Percentiles rank a stretch among this genome's conserved stretches.
Conservation (phyloP, 2,797 vertebrate genomes). For the Thripadectes ignobilis region DNA sequence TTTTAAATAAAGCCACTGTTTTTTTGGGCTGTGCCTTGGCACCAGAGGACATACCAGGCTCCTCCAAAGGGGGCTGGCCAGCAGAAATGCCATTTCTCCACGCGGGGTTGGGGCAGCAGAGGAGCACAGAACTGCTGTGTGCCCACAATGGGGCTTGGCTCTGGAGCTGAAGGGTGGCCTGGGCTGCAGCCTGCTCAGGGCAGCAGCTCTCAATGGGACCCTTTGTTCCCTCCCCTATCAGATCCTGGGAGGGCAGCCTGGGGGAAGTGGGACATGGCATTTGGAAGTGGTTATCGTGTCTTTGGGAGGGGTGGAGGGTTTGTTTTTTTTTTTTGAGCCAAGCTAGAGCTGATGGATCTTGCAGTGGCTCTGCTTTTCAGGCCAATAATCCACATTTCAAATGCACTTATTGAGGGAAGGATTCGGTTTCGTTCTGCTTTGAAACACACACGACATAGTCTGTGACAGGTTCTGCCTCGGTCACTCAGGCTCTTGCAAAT, state of each 20-base stretch:
- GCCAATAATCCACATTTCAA: background rate
- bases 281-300: background rate
- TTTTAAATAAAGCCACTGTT: slow-evolving; percentile 29
- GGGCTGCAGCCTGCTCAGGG: background rate
- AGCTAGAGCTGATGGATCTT: background rate
- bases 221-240: slow-evolving; percentile 61
- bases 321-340: background rate
- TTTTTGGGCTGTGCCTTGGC: slow-evolving; percentile 52
- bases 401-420: background rate
- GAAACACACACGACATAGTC: accelerated
- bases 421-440: background rate
- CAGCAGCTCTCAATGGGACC: slow-evolving; percentile 18
- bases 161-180: background rate
- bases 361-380: background rate
- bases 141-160: background rate
- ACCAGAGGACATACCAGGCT: background rate
- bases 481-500: background rate
- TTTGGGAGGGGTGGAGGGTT: background rate
- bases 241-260: background rate
- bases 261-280: background rate
- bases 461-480: background rate
- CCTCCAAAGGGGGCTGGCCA: background rate
- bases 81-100: background rate
- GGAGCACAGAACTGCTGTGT: background rate
- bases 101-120: background rate